Conservation (phyloP, 2,113 vertebrate genomes). For the Arvicanthis niloticus region DNA sequence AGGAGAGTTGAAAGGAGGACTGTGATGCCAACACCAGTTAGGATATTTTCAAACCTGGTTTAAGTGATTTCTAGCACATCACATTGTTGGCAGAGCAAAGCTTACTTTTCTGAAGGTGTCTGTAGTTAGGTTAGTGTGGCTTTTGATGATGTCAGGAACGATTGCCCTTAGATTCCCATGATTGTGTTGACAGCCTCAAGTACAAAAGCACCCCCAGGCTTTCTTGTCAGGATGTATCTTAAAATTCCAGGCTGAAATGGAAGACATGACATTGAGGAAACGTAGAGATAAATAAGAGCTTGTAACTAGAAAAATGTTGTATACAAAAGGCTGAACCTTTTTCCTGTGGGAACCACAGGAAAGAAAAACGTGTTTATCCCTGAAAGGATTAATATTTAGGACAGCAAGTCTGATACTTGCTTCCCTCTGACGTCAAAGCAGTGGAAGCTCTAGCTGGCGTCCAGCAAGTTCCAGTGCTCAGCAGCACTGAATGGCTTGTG, state of each 20-base stretch:
- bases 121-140: conserved; percentile 19
- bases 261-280: neutral
- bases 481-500: neutral
- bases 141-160: rapidly evolving
- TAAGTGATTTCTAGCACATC: neutral
- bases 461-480: neutral
- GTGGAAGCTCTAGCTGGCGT: neutral
- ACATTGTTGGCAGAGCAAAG: conserved; percentile 36
- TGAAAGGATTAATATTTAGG: neutral
- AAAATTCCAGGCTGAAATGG: conserved; percentile 38
- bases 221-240: conserved; percentile 40
- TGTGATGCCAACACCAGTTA: neutral
- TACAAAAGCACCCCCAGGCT: neutral
- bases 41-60: conserved; percentile 38
- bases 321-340: neutral
- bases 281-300: neutral
- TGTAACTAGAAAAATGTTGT: neutral
- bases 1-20: neutral
- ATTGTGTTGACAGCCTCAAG: neutral
- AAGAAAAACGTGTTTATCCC: neutral
- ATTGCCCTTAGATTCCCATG: neutral
- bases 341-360: too few species aligned
- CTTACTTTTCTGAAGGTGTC: conserved; percentile 4
- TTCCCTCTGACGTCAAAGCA: neutral
- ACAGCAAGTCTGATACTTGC: neutral